Evolutionary conservation across 1,140 invertebrate species (phyloP), one percentile per base, ranked within the genome.

Genomic region (Drosophila miranda): DNA sequence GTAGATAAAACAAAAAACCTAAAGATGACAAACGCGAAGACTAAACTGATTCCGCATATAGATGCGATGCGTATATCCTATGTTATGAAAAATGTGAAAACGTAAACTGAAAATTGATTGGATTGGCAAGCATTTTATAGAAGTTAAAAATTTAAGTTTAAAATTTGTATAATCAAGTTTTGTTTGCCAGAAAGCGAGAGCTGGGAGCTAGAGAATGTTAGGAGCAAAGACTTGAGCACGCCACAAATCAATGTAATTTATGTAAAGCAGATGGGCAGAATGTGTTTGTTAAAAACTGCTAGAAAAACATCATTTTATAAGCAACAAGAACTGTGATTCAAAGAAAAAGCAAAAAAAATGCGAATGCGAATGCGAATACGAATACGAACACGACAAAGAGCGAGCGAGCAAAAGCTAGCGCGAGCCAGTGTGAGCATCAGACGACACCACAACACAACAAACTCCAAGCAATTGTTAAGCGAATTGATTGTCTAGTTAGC

Each of bases 251-350:
- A 76, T 77, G 57, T 67, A 78, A 78, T 52, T 38, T 73, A 59
- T 69, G 41, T 49, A 64, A 70, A 28, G 59, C 19, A 38, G 45
- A 30, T 21, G 26, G 26, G 42, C n/a, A 38, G 42, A 55, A 62
- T 66, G 60, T 61, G 75, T 81, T 86, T 76, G 74, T 86, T 78
- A 64, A 66, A 51, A 78, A 54, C 62, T 64, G 73, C 69, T 61
- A 74, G 59, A 41, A 64, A 58, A 87, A 87, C 75, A 87, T 88
- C 83, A 87, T 87, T 87, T 82, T 82, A 87, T 83, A 82, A 82
- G 82, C 83, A 87, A 87, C 81, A 86, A 82, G 70, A 90, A 90
- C 88, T 90, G 88, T 90, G 88, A 90, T 90, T 82, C 67, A 77
- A 79, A 67, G 60, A 57, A 84, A 75, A 78, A 67, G 60, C 63